These are phyloP conservation scores for Austrofundulus limnaeus DNA, from an alignment of 2,113 vertebrate species.

Conservation along the genomic window DNA sequence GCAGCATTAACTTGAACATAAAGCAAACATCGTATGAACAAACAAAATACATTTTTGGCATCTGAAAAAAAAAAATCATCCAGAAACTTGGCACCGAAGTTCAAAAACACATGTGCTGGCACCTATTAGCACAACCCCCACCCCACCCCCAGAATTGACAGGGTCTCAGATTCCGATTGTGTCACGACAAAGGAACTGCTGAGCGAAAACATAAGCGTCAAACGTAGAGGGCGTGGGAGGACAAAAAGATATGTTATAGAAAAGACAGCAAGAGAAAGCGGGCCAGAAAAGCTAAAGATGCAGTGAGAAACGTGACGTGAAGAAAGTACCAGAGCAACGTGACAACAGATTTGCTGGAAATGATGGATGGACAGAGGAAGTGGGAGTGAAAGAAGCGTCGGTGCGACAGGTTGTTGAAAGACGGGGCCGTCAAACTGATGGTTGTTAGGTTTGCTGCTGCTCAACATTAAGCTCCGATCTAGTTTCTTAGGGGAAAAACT, in stretches of 20 bases:
- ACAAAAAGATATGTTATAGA: not conserved
- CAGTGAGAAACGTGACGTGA: conserved; percentile 17
- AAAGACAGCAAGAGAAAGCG: conserved; percentile 6
- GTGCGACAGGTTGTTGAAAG: not conserved
- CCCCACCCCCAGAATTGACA: conserved; percentile 28
- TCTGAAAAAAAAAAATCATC: conserved; percentile 17
- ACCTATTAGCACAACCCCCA: conserved; percentile 6
- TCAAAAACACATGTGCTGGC: conserved; percentile 46
- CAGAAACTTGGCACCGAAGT: conserved; percentile 47
- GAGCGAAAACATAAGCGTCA: conserved; percentile 25
- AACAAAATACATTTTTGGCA: conserved; percentile 40
- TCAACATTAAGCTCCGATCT: conserved; percentile 3
- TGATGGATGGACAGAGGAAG: conserved; percentile 15
- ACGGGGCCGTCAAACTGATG: conserved; percentile 10
- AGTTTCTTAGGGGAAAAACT: conserved; percentile 1
- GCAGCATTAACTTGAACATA: too few species aligned
- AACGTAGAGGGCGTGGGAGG: conserved; percentile 29
- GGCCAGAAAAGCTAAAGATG: conserved; percentile 9
- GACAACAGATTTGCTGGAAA: conserved; percentile 10
- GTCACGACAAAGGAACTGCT: conserved; percentile 35
- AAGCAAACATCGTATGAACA: not conserved
- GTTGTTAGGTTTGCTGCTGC: conserved; percentile 9
- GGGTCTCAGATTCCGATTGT: conserved; percentile 38
- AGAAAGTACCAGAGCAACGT: conserved; percentile 18
- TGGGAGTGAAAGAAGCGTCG: conserved; percentile 22